Base-by-base conservation (phyloP, 2,113 vertebrate species). In the Microtus ochrogaster region DNA sequence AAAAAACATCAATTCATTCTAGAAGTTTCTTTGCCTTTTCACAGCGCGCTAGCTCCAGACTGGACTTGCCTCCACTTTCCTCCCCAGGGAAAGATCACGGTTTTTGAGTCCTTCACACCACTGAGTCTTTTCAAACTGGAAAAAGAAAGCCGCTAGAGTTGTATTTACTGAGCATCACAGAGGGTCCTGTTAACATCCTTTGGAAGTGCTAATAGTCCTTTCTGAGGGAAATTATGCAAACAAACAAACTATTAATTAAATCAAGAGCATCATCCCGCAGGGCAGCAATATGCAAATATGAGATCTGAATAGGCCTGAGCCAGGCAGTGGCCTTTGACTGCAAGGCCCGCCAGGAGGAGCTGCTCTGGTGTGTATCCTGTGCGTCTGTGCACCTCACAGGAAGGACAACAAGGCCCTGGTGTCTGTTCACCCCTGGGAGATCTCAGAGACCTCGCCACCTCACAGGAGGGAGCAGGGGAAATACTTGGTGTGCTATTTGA, bases 211-310 rank as follows among this genome's bases (percentile, higher is more conserved):
- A 86, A 94, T 52, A 76, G 89, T 78, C 55, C 92, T 97, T 98
- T 86, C 78, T 70, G 73, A 77, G 47, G 73, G 93, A 96, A 96
- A 94, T 65, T 92, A 94, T 70, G 52, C 77, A 87, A 96, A 83
- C 92, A 96, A 91, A 92, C 52, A 81, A 92, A 97, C 88, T 41
- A 83, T 73, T 94, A 89, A 95, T 94, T 95, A 93, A 95, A 93
- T 95, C 72, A 74, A 94, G 52, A 91, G 63, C 77, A 74, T 55
- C 26, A 19, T 30, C 61, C 90, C 11, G 2, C 14, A 72, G 87
- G 90, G 49, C 12, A 28, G 22, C 8, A 5, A 14, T 16, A 13
- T 66, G 61, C 82, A 92, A 70, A 65, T 78, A 33, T 61, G 22
- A 81, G 63, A 28, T 78, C 28, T 52, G 65, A 19, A n/a, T 36